Conservation (phyloP, 2,797 vertebrate species). For the Lutjanus campechanus region DNA sequence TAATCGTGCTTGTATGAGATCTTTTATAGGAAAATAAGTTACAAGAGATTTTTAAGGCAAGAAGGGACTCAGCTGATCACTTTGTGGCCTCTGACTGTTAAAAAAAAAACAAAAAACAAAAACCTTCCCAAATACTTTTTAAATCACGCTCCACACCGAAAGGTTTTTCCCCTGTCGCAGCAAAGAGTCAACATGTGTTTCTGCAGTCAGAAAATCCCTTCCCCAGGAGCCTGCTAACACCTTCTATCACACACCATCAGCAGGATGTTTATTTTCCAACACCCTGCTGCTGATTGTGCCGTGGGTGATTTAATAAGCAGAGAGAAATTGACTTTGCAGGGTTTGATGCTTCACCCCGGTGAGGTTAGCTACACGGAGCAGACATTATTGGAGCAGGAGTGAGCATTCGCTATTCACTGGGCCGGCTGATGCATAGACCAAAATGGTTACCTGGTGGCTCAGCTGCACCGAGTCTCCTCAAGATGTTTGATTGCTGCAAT, state of each 20-base stretch:
- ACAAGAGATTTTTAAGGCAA: not conserved
- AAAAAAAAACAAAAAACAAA: conserved; percentile 8
- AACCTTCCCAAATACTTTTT: conserved; percentile 18
- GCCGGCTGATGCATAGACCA: conserved; percentile 53
- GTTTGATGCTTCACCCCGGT: conserved; percentile 51
- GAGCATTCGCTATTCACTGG: conserved; percentile 29
- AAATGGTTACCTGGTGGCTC: conserved; percentile 74
- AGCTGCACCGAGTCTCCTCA: conserved; percentile 65
- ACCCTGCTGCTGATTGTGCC: conserved; percentile 73
- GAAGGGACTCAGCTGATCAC: not conserved
- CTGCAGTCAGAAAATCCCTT: conserved; percentile 55
- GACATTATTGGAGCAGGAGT: conserved; percentile 51
- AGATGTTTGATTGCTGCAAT: conserved; percentile 81
- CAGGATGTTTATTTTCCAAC: conserved; percentile 73
- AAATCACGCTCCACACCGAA: conserved; percentile 6
- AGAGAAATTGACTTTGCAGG: conserved; percentile 73
- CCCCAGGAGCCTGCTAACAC: conserved; percentile 55
- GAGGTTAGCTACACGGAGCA: conserved; percentile 53
- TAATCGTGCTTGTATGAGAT: not conserved
- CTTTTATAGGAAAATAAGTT: not conserved
- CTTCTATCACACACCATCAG: conserved; percentile 70
- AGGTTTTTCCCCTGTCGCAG: conserved; percentile 15
- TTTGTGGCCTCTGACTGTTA: not conserved
- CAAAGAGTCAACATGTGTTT: conserved; percentile 54
- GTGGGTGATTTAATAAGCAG: conserved; percentile 76